phyloP scores from a whole-genome alignment of 2,797 vertebrate genomes.

The Sebastes oblongus region DNA sequence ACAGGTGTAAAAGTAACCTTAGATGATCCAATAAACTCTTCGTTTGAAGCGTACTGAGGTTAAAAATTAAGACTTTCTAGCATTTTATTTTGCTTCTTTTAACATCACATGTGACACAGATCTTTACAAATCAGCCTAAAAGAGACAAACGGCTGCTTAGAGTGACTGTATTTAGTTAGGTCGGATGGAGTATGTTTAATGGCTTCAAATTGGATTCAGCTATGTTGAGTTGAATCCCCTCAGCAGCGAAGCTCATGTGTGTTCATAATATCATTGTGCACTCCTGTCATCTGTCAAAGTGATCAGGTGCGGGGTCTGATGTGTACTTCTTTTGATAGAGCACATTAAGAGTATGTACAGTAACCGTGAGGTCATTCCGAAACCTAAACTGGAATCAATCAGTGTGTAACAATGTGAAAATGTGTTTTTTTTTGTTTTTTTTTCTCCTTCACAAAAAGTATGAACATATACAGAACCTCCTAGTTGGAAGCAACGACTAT shows the following conservation, averaged over 20 bases:
- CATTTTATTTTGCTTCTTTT: not conserved
- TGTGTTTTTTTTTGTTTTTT: not conserved
- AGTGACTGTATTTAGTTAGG: not conserved
- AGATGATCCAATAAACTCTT: not conserved
- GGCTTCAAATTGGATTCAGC: not conserved
- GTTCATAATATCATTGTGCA: not conserved
- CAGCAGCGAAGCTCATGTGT: not conserved
- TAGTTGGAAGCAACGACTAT: conserved; percentile 27
- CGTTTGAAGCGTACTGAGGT: not conserved
- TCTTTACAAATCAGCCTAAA: not conserved
- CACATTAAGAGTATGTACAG: conserved; percentile 9
- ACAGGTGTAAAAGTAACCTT: not conserved
- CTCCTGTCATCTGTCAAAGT: not conserved
- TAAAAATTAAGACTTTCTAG: not conserved
- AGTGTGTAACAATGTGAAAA: conserved; percentile 26
- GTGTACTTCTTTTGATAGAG: not conserved
- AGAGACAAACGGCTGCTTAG: not conserved
- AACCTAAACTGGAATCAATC: conserved; percentile 27
- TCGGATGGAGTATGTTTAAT: not conserved
- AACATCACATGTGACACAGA: not conserved
- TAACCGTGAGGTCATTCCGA: conserved; percentile 17
- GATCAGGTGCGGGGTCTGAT: not conserved
- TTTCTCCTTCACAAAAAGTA: conserved; percentile 12
- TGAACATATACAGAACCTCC: conserved; percentile 11
- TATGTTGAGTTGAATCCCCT: not conserved